Percentiles rank a stretch among this genome's conserved stretches.
Evolutionary conservation across 2,888 invertebrate species (phyloP).

Genomic region (Drosophila kanekoi): DNA sequence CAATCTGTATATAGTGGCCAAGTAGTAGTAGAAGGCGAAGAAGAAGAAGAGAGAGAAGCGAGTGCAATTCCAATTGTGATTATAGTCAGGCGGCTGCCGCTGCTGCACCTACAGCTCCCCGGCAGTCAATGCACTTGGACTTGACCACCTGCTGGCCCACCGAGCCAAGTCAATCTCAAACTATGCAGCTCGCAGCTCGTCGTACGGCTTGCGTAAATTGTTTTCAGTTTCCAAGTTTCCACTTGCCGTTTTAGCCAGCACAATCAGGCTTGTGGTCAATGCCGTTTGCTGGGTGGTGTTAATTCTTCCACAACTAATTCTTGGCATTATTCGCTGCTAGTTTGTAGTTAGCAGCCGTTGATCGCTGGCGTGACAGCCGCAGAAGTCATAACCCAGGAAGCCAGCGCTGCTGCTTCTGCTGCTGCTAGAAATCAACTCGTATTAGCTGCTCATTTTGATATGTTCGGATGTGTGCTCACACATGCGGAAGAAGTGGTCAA

Average conservation of each 20-base stretch:
- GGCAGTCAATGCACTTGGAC: slow-evolving; percentile 74
- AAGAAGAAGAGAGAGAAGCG: slow-evolving; percentile 17
- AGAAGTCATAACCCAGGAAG: slow-evolving; percentile 80
- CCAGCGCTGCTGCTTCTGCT: slow-evolving; percentile 22
- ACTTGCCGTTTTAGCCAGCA: slow-evolving; percentile 39
- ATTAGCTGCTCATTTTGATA: slow-evolving; percentile 54
- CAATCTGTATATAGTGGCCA: slow-evolving; percentile 59
- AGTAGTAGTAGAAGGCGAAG: slow-evolving; percentile 2
- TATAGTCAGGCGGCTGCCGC: slow-evolving; percentile 35
- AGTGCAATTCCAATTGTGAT: slow-evolving; percentile 56
- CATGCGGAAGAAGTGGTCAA: slow-evolving; percentile 61
- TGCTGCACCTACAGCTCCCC: slow-evolving; percentile 3
- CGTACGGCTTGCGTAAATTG: slow-evolving; percentile 72
- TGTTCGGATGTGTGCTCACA: slow-evolving; percentile 45
- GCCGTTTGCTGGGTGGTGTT: slow-evolving; percentile 76
- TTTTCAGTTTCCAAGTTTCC: slow-evolving; percentile 69
- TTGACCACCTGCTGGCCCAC: slow-evolving; percentile 61
- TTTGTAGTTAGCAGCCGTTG: slow-evolving; percentile 45
- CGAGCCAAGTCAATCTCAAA: slow-evolving; percentile 51
- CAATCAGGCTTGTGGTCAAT: slow-evolving; percentile 76
- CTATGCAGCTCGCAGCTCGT: slow-evolving; percentile 25
- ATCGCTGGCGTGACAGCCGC: slow-evolving; percentile 59
- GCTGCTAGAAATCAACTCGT: slow-evolving; percentile 47
- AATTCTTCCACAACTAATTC: slow-evolving; percentile 80
- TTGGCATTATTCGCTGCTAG: slow-evolving; percentile 68